These are phyloP conservation scores for Tetranychus piercei DNA, from an alignment of 2,888 invertebrate species.

Conservation along the genomic window DNA sequence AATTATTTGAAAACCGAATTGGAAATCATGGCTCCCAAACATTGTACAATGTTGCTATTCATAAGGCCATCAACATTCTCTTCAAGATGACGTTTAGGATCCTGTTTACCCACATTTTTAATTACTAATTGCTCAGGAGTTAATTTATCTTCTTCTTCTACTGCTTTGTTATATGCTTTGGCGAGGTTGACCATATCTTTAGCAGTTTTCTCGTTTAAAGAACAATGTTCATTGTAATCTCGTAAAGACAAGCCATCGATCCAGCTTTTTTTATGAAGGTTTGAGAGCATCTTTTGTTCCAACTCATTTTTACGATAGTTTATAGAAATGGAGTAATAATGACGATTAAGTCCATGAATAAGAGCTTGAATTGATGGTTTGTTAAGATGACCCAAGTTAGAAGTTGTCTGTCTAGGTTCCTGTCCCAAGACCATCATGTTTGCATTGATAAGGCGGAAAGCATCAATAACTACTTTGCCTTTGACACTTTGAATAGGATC, in stretches of 20 bases:
- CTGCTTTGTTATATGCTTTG: conserved; percentile 86
- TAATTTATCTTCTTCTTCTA: conserved; percentile 99
- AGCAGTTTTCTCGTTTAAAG: conserved; percentile 78
- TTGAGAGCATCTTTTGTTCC: conserved; percentile 96
- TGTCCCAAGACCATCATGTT: conserved; percentile 90
- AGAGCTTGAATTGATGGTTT: conserved; percentile 96
- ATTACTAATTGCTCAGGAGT: conserved; percentile 96
- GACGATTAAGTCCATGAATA: conserved; percentile 93
- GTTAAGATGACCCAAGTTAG: conserved; percentile 91
- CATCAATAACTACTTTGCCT: conserved; percentile 59
- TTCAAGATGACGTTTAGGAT: conserved; percentile 96
- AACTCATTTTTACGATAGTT: conserved; percentile 97
- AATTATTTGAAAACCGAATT: conserved; percentile 67
- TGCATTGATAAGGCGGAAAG: conserved; percentile 94
- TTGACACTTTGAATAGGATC: conserved; percentile 99
- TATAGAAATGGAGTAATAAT: conserved; percentile 98
- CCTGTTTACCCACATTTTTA: conserved; percentile 88
- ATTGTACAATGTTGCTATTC: conserved; percentile 93
- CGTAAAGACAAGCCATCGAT: conserved; percentile 81
- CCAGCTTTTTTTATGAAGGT: conserved; percentile 97
- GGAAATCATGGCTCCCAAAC: conserved; percentile 89
- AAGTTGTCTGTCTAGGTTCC: conserved; percentile 95
- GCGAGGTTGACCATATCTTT: conserved; percentile 91
- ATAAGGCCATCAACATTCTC: conserved; percentile 92
- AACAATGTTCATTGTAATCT: conserved; percentile 72